Evolutionary conservation across 1,140 invertebrate genomes (phyloP), one percentile per base, ranked within the genome.

Genomic region (Trachelipus rathkii): DNA sequence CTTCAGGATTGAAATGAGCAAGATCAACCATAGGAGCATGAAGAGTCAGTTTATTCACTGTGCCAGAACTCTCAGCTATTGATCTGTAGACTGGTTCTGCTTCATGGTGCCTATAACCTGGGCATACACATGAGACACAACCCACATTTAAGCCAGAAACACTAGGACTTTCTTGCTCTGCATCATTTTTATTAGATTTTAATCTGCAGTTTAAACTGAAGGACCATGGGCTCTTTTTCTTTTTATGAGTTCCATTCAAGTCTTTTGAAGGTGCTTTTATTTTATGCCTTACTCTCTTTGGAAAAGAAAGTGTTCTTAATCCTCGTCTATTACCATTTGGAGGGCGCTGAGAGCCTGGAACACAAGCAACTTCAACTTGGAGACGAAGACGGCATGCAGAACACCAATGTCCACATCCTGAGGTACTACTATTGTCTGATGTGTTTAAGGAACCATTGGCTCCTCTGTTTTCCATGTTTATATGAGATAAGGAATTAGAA

Each of bases 1-100:
- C 87, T 73, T 88, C 88, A 15, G 87, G 87, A 83, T 88, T 88
- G 79, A 88, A 89, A 83, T 87, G 86, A 76, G 87, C 86, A 67
- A 89, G 84, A 83, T 89, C 88, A 75, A 89, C 88, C 15, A 89
- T 85, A 10, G 87, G 87, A 15, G 78, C 24, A n/a, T 44, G 19
- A 44, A 50, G 44, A 1, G 72, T 44, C 2, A 44, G n/a, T 19
- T n/a, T 21, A 33, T 44, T 44, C 10, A 44, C 13, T 21, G 24
- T 21, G 3, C 43, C 43, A 0, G 10, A n/a, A 44, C 74, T 24
- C 71, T 72, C 43, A 76, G 45, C 21, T 71, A 74, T 53, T 72
- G 73, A 11, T 71, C 77, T 23, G 53, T 74, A 68, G 33, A 70
- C 70, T 3, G 67, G 72, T n/a, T 79, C 75, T 44, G 78, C 71